phyloP scores from a whole-genome alignment of 2,797 vertebrate genomes.

The Synaphobranchus kaupii region DNA sequence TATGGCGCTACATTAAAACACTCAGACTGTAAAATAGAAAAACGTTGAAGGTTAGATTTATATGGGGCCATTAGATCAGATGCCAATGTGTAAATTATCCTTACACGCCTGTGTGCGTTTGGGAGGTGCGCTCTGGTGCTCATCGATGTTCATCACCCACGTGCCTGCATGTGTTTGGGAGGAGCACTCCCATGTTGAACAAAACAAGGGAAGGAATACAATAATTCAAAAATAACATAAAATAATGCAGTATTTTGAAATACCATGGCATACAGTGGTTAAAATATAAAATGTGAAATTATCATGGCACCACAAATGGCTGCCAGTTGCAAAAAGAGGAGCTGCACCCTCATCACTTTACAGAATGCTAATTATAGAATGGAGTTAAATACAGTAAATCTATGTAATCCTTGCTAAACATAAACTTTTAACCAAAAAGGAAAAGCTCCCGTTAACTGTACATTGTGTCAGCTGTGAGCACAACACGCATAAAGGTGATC shows the following conservation, averaged over 20 bases:
- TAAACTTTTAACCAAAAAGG: too few species aligned
- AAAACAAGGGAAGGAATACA: background rate
- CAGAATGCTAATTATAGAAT: too few species aligned
- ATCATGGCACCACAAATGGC: too few species aligned
- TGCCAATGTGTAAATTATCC: background rate
- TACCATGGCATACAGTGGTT: background rate
- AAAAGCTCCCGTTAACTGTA: too few species aligned
- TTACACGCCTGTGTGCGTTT: background rate
- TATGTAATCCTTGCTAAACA: too few species aligned
- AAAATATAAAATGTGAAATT: too few species aligned
- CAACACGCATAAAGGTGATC: too few species aligned
- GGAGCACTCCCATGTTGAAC: background rate
- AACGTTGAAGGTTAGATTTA: constrained; percentile 19
- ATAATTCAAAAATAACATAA: background rate
- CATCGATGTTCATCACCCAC: background rate
- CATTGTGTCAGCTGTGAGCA: too few species aligned
- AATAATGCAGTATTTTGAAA: background rate
- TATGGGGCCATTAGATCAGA: constrained; percentile 12
- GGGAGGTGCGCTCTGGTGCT: background rate
- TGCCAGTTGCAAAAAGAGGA: too few species aligned
- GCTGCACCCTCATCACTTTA: too few species aligned
- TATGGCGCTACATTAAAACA: background rate
- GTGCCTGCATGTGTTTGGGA: background rate
- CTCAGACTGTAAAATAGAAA: constrained; percentile 24
- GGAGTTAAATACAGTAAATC: too few species aligned